Evolutionary conservation across 2,888 invertebrate genomes (phyloP), one percentile per base, ranked within the genome.

Genomic region (Achlya flavicornis): DNA sequence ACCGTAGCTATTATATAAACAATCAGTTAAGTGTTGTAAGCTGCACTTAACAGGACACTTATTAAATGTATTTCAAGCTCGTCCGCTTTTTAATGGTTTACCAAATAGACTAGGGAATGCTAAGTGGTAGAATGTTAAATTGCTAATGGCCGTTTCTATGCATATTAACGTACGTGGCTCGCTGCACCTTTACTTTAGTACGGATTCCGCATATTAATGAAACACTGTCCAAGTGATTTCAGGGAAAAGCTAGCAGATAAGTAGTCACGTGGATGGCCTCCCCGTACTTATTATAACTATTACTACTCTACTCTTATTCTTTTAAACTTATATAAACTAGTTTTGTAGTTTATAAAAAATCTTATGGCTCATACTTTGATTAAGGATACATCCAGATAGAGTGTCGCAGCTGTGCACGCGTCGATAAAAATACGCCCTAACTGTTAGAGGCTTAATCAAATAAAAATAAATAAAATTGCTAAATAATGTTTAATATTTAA

Each of bases 211-310:
- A 53, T 53, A 53, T 19, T 53, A 53, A 53, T 53, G 53, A 53
- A 53, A 53, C 53, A 53, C 19, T 19, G 53, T 48, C 10, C 16
- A 10, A 53, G 53, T 61, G 61, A 64, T 41, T 43, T 33, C 63
- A 57, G 19, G 19, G 16, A 53, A 53, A 14, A 48, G 16, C 1
- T 16, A 48, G 2, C 19, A 48, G 2, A 10, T 53, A 53, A 0
- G 4, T 14, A 12, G n/a, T 4, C 26, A 6, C 46, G n/a, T 46
- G 14, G 46, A 14, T 14, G 14, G 5, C 12, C 46, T 33, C 46
- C 4, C 5, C 5, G 2, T n/a, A 46, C 48, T 8, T 48, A n/a
- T 48, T 48, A 19, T 19, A n/a, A 14, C 53, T 19, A 53, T 10
- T 10, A 53, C n/a, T 19, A 16, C 6, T 48, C 46, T 46, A n/a